Base-by-base conservation (phyloP, 2,113 vertebrate genomes). In the Amia ocellicauda region DNA sequence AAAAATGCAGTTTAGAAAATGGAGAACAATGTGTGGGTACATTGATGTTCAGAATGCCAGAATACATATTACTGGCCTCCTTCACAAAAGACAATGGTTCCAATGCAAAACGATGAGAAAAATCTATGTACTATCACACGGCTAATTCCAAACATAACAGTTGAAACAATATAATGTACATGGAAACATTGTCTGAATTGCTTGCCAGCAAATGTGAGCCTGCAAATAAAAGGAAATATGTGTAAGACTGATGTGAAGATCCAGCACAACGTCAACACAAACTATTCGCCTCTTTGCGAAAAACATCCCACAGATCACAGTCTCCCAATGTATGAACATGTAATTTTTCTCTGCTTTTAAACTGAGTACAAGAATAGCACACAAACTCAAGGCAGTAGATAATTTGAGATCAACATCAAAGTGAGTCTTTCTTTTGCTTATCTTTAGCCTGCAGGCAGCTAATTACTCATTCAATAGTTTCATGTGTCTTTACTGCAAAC, bases 391-490 rank as follows among this genome's bases (percentile, higher is more conserved):
- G 74, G 71, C 73, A 69, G 67, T 54, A 81, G 74, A 78, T 73
- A 73, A 76, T 73, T 72, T 80, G 70, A 69, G 72, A 80, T 80
- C 75, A 76, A 77, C 79, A 81, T 85, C 78, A 85, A 83, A 81
- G 69, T 66, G n/a, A 68, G 72, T 72, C 69, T 78, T 80, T 76
- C 74, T 74, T 70, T 79, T 76, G 66, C 73, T 85, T 85, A 82
- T 85, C 79, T 71, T 60, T 68, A 60, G 69, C 72, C 71, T 68
- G 67, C 76, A 85, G 77, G 74, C 81, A 72, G 67, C 67, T 77
- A 56, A 74, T 77, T 79, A 72, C 68, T 57, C 63, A 74, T 58
- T 69, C 66, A 74, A 65, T 74, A 76, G 73, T 76, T 64, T 45
- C 56, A 69, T 64, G 63, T 54, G 63, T 70, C 65, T 62, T 64